Conservation (phyloP, 2,113 vertebrate species). For the Corynorhinus townsendii region DNA sequence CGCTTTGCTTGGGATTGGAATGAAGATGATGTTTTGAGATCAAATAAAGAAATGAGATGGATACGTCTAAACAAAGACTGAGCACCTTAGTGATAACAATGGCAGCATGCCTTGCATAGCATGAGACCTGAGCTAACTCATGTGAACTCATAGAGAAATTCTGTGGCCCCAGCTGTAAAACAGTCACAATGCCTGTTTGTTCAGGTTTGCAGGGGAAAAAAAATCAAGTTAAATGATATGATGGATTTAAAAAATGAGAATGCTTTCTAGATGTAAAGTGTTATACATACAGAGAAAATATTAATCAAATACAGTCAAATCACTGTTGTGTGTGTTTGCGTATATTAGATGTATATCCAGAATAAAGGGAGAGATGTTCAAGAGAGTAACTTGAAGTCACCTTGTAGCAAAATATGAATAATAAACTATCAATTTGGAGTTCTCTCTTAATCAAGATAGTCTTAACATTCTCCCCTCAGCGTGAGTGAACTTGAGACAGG, state of each 20-base stretch:
- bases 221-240: background rate
- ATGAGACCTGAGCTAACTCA: background rate
- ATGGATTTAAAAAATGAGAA: background rate
- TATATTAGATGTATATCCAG: background rate
- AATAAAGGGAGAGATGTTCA: background rate
- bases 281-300: background rate
- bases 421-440: background rate
- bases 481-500: background rate
- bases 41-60: background rate
- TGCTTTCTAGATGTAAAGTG: background rate
- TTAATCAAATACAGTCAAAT: background rate
- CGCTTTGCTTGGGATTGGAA: background rate
- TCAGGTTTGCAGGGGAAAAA: background rate
- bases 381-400: background rate
- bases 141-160: background rate
- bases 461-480: background rate
- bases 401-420: background rate
- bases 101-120: background rate
- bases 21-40: background rate
- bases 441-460: background rate
- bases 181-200: background rate
- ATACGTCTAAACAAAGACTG: background rate
- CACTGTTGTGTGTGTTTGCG: background rate
- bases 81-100: background rate
- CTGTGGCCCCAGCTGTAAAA: background rate